Evolutionary conservation across 2,888 invertebrate species (phyloP).

Genomic region (Amiota communis): DNA sequence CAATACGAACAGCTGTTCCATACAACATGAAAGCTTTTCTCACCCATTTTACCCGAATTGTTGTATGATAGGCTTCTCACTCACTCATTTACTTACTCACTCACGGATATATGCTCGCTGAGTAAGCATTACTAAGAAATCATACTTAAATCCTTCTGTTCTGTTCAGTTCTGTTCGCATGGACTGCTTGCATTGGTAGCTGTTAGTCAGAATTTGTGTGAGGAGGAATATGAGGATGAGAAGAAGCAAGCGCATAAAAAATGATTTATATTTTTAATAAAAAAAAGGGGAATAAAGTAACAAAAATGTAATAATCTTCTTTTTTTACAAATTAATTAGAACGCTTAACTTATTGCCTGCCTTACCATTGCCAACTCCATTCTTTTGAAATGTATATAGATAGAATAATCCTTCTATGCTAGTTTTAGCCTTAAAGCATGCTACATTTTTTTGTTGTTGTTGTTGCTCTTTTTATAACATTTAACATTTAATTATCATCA

Average conservation of each 20-base stretch:
- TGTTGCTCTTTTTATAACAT: not conserved
- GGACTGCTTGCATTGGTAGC: not conserved
- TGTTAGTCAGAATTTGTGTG: too few relatives aligned
- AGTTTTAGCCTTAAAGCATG: slow-evolving; percentile 4
- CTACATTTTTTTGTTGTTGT: not conserved
- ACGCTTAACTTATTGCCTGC: slow-evolving; percentile 9
- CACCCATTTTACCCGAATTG: not conserved
- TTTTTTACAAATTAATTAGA: slow-evolving; percentile 26
- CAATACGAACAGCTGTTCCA: slow-evolving; percentile 23
- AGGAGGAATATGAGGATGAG: not conserved
- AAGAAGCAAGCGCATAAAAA: not conserved
- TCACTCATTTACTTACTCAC: too few relatives aligned
- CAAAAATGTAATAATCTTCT: not conserved
- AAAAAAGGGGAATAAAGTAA: not conserved
- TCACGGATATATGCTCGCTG: too few relatives aligned
- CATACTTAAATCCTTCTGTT: too few relatives aligned
- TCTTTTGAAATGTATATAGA: too few relatives aligned
- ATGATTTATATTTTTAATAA: slow-evolving; percentile 22
- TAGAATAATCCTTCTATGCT: too few relatives aligned
- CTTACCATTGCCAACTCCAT: too few relatives aligned
- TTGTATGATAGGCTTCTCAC: not conserved
- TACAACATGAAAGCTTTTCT: not conserved
- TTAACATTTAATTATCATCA: not conserved
- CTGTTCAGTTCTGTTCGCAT: too few relatives aligned
- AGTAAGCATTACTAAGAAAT: too few relatives aligned